Conservation (phyloP, 2,113 vertebrate species). For the Prolemur simus region DNA sequence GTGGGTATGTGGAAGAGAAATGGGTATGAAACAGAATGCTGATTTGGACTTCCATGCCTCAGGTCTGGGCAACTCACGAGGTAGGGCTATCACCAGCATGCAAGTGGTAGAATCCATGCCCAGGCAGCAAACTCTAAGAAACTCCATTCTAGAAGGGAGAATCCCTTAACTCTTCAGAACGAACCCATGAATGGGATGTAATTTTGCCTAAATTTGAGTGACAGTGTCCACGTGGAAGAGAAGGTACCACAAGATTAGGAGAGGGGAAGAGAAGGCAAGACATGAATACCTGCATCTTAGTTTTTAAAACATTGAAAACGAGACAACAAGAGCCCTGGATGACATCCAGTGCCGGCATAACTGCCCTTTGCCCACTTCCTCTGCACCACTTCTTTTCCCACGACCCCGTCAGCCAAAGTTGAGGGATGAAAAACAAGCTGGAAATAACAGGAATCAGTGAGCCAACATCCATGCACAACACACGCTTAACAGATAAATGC, state of each 20-base stretch:
- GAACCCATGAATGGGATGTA: background rate
- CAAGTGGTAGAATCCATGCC: background rate
- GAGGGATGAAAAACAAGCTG: background rate
- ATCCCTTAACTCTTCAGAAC: background rate
- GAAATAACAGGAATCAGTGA: background rate
- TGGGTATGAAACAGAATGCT: background rate
- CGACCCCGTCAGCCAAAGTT: background rate
- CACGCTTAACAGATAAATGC: background rate
- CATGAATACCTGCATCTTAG: background rate
- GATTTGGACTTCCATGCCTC: background rate
- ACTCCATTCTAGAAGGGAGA: background rate
- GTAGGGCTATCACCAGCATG: background rate
- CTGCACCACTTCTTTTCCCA: background rate
- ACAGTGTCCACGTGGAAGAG: fast-evolving
- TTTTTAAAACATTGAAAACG: background rate
- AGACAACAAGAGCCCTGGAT: background rate
- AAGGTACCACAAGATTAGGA: background rate
- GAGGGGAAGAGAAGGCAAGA: background rate
- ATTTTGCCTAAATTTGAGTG: background rate
- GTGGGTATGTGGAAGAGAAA: background rate
- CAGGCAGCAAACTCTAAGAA: background rate
- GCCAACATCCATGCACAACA: background rate
- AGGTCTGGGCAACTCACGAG: background rate
- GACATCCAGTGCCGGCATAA: background rate
- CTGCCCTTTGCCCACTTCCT: background rate